phyloP scores from a whole-genome alignment of 2,888 invertebrate species.

The Chrysolina oricalcia region DNA sequence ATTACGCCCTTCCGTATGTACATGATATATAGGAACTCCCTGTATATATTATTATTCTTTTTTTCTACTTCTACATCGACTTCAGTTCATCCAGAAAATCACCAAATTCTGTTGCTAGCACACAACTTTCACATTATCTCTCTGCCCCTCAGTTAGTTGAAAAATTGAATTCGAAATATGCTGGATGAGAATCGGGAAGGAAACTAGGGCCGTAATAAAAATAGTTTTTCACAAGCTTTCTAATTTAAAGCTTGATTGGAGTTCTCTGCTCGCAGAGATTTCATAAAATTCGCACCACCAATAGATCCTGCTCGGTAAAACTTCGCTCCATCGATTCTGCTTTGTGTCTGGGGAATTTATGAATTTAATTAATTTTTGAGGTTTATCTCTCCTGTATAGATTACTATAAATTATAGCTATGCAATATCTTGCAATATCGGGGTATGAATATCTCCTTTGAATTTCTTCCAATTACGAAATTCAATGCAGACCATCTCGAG shows the following conservation, averaged over 20 bases:
- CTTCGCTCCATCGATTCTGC: slow-evolving; percentile 10
- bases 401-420: neutral
- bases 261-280: neutral
- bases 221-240: neutral
- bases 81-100: too few species aligned
- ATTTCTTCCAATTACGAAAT: slow-evolving; percentile 38
- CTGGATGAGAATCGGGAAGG: neutral
- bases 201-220: neutral
- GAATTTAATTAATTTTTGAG: slow-evolving; percentile 17
- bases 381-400: neutral
- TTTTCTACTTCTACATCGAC: too few species aligned
- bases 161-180: neutral
- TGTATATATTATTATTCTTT: too few species aligned
- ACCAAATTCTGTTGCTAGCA: too few species aligned
- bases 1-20: too few species aligned
- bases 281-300: neutral
- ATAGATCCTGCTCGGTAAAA: neutral
- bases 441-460: neutral
- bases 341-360: slow-evolving; percentile 9
- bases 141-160: too few species aligned
- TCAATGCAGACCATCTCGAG: slow-evolving; percentile 48
- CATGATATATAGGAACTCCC: too few species aligned
- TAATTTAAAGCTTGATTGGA: slow-evolving; percentile 8
- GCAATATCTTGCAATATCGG: slow-evolving; percentile 17
- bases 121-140: too few species aligned